These are phyloP conservation scores for Rattus norvegicus DNA, from an alignment of 2,113 vertebrate genomes.

Conservation along the genomic window DNA sequence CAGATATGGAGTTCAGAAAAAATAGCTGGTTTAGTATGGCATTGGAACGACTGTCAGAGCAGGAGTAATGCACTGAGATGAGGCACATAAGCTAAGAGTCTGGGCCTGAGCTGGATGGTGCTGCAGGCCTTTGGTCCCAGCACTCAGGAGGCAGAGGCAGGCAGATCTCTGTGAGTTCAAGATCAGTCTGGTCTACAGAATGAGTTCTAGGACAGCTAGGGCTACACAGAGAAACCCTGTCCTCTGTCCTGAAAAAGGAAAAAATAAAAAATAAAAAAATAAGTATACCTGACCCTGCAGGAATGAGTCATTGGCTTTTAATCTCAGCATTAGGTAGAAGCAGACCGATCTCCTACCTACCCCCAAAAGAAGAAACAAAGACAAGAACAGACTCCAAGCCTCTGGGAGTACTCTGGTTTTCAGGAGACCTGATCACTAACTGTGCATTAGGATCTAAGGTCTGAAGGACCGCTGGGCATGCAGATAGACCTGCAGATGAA, in stretches of 20 bases:
- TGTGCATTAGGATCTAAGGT: neutral
- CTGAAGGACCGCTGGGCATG: neutral
- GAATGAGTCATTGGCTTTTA: neutral
- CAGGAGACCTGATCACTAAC: neutral
- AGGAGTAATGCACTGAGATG: neutral
- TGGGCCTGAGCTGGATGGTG: neutral
- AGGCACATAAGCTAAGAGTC: neutral
- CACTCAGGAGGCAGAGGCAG: neutral
- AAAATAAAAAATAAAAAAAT: neutral
- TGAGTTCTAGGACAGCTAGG: neutral
- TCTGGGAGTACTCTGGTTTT: neutral
- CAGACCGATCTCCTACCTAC: neutral
- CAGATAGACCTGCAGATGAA: neutral
- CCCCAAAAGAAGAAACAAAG: no score
- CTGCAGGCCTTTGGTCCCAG: neutral
- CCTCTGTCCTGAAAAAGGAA: neutral
- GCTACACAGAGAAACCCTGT: neutral
- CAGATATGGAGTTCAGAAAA: conserved; percentile 9
- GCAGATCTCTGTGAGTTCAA: neutral
- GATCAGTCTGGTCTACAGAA: neutral
- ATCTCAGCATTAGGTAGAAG: neutral
- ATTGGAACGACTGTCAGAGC: neutral
- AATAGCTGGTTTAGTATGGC: neutral
- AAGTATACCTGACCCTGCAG: neutral
- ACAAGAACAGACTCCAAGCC: neutral